Evolutionary conservation across 2,113 vertebrate species (phyloP), one percentile per base, ranked within the genome.

Genomic region (Hippocampus barbouri): DNA sequence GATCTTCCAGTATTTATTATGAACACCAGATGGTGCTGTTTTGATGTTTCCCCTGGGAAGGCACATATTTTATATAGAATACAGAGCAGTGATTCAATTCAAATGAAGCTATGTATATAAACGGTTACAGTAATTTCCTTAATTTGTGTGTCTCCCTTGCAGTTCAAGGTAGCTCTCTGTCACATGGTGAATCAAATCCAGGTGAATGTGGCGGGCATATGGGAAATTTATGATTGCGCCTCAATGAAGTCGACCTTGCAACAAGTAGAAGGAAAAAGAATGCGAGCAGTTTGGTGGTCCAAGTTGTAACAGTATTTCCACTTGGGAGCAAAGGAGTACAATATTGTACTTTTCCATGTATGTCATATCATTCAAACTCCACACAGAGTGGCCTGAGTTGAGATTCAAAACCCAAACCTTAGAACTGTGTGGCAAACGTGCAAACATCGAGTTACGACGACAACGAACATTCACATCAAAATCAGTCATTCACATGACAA

Each of bases 1-100:
- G 82, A 80, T 82, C 80, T 79, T 82, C 86, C 81, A 79, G 88
- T 83, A 87, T 51, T 18, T 51, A 8, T 51, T 51, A 5, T 20
- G 18, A 21, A 18, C 54, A 14, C 54, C 23, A 57, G 54, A 57
- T 57, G 54, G 54, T 5, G n/a, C n/a, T 57, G 54, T 57, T 5
- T 57, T 57, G 14, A 57, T 25, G 12, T 57, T 23, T 25, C 25
- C n/a, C 23, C 9, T 23, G 8, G 3, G 34, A 38, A 38, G 6
- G 1, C 23, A 25, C 20, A 2, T 25, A 25, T 57, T 25, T 18
- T 12, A 25, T 23, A 23, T 25, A 57, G 12, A 25, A 23, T 57
- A 25, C 54, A 23, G 11, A 57, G 54, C 23, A 25, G 23, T 4
- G 54, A 57, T 57, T 10, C n/a, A 25, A 11, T 25, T 12, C 4